Base-by-base conservation (phyloP, 2,797 vertebrate genomes). In the Poeciliopsis infans region DNA sequence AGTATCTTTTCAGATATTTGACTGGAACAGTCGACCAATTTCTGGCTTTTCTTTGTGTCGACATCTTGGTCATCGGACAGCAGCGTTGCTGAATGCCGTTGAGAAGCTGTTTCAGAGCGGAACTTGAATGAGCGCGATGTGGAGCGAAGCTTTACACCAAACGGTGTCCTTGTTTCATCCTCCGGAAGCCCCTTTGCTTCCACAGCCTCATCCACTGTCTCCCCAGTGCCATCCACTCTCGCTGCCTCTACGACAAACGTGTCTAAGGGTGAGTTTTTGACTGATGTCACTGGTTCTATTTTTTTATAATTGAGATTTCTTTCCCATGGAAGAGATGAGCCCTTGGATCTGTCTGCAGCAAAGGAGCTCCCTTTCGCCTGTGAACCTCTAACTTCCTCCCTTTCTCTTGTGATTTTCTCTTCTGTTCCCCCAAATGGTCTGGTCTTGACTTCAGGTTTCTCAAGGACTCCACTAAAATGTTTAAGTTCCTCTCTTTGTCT, bases 61-160 rank as follows among this genome's bases (percentile, higher is more conserved):
- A 25, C 51, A 0, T 74, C 18, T 20, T 86, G 45, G 33, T 93
- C 90, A 72, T 89, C 94, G 0, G 43, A 31, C 36, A 78, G 86
- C 11, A 75, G 12, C 0, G 76, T 41, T 49, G 90, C 96, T 33
- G 94, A 92, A 45, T 82, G 85, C 74, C 66, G 78, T n/a, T 76
- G 78, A n/a, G 84, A 74, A n/a, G 88, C 20, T 0, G 53, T 3
- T 2, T 85, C 96, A 53, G 87, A 57, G 23, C 88, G 94, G 5
- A 93, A 91, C 90, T 91, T 97, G 57, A 95, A 78, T 1, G 96
- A 97, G 69, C 96, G 93, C 1, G 97, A 97, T 0, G 96, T 98
- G 81, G 97, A 95, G 76, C 97, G 96, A 41, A 99, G 96, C 89
- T 97, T 98, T 69, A 98, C 88, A 16, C 96, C 97, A 87, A 99